Evolutionary conservation across 2,797 vertebrate genomes (phyloP), one percentile per base, ranked within the genome.

Genomic region (Streptopelia turtur): DNA sequence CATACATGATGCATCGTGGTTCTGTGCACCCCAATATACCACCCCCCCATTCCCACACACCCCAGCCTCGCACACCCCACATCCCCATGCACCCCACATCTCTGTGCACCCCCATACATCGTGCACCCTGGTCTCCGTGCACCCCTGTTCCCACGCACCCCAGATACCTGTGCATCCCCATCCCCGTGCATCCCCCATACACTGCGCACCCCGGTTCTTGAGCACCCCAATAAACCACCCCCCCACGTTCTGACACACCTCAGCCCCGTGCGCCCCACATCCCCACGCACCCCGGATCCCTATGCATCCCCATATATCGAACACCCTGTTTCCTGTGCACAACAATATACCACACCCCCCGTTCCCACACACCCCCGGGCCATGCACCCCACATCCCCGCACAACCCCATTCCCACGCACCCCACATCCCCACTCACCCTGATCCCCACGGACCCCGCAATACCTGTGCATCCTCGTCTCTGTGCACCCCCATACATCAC

Each of bases 1-100:
- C 11, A 61, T 30, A 41, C 27, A 41, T 28, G 37, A 15, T 9
- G 6, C 22, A 15, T 7, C 55, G 33, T 6, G 10, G 53, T 18
- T 5, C 23, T 43, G 41, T 43, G 41, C 41, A 43, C 41, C 41
- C 41, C 41, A 43, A 43, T 43, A 43, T 43, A 43, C 41, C 41
- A 43, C 41, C 4, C 41, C 16, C 41, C 41, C 41, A 7, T 17
- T 41, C 15, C 21, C 1, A 2, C 3, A 5, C 21, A 13, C 5
- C 9, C 27, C 5, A 2, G 41, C 15, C 41, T 41, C 15, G 16
- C 41, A 41, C 41, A 41, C 41, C 41, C 41, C 41, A 41, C 41
- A 41, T 10, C 16, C 12, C 47, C 47, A 33, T n/a, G 53, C 31
- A 33, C 22, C n/a, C 56, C 56, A 6, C 41, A 43, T 43, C 41